Conservation (phyloP, 1,140 invertebrate genomes). For the Danaus plexippus region DNA sequence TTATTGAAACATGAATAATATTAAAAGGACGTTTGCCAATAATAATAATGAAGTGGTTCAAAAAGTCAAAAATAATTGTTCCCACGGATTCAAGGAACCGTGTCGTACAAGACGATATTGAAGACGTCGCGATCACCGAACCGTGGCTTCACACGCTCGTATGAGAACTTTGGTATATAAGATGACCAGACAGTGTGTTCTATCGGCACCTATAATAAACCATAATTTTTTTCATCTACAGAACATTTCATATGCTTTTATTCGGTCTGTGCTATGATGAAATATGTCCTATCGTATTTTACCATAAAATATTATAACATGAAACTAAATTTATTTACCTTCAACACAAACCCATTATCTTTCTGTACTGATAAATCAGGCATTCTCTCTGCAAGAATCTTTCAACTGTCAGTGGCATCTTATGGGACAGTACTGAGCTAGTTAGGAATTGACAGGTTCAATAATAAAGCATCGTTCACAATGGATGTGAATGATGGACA, state of each 20-base stretch:
- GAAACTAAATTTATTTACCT: constrained; percentile 7
- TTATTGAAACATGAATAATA: no score
- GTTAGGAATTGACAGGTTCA: constrained; percentile 32
- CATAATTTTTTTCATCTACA: not conserved
- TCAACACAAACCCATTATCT: constrained; percentile 18
- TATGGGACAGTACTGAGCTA: constrained; percentile 31
- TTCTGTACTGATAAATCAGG: constrained; percentile 36
- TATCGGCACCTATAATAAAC: constrained; percentile 1
- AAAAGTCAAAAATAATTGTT: constrained; percentile 33
- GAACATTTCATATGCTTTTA: no score
- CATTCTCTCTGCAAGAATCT: constrained; percentile 26
- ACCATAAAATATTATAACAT: no score
- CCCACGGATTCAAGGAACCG: constrained; percentile 37
- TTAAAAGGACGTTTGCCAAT: no score
- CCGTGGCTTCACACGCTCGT: constrained; percentile 52
- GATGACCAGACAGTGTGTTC: constrained; percentile 40
- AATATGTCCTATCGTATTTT: not conserved
- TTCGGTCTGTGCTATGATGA: no score
- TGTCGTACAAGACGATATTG: constrained; percentile 41
- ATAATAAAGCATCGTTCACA: constrained; percentile 45
- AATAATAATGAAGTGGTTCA: constrained; percentile 16
- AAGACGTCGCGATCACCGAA: constrained; percentile 33
- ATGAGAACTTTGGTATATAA: constrained; percentile 54
- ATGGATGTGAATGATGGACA: constrained; percentile 46
- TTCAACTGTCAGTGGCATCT: constrained; percentile 29